These are phyloP conservation scores for Homarus gammarus DNA, from an alignment of 2,888 invertebrate species.

Conservation along the genomic window DNA sequence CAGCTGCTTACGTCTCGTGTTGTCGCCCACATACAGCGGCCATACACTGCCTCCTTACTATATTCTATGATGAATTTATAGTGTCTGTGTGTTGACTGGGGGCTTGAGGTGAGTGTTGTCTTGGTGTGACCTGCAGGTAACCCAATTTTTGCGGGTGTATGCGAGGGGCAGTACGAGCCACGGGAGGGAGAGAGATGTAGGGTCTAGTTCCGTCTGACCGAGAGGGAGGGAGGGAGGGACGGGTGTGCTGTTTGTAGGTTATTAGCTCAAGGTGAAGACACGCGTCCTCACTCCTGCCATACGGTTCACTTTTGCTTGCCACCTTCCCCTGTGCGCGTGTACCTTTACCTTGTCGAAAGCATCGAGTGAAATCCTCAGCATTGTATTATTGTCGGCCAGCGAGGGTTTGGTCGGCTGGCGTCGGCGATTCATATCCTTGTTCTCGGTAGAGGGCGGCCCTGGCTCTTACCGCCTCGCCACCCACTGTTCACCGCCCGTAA, in stretches of 20 bases:
- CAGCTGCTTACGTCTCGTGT: no score
- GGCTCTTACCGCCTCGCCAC: background rate
- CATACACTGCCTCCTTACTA: no score
- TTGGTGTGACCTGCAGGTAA: background rate
- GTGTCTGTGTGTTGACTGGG: no score
- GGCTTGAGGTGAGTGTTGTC: no score
- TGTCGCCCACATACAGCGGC: no score
- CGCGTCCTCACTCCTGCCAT: constrained; percentile 11
- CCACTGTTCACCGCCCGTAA: background rate
- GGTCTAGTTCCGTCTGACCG: background rate
- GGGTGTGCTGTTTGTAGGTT: constrained; percentile 5
- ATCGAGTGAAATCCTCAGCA: constrained; percentile 15
- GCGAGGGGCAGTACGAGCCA: background rate
- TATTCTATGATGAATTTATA: no score
- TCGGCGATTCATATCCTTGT: background rate
- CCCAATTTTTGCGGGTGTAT: background rate
- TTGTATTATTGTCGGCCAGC: background rate
- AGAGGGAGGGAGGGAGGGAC: background rate
- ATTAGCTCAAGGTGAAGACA: constrained; percentile 19
- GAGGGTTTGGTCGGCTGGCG: background rate
- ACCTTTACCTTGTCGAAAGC: background rate
- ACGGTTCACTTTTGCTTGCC: constrained; percentile 6
- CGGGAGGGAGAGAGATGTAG: background rate
- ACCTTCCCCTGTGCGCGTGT: background rate
- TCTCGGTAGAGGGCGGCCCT: background rate